Base-by-base conservation (phyloP, 2,888 invertebrate genomes). In the Scelioninae gen. 2 region DNA sequence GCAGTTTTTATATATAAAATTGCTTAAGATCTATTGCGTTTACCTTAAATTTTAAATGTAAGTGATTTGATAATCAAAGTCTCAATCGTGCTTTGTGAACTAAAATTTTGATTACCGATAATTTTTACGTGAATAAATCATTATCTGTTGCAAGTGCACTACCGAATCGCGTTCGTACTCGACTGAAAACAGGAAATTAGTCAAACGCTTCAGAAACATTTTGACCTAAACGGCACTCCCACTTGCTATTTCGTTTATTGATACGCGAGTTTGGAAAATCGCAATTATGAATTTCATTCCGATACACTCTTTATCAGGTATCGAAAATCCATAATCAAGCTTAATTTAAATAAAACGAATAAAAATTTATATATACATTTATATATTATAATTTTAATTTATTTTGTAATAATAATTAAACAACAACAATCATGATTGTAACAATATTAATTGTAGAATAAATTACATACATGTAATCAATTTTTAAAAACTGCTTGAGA, bases 391-490 rank as follows among this genome's bases (percentile, higher is more conserved):
- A 16, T 25, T 64, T 18, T 13, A 71, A 43, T 71, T 71, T 58
- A 64, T 71, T 70, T 53, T 35, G 57, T 53, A 71, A 71, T 70
- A 58, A 57, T 33, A 46, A 71, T 67, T 35, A 31, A 67, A 70
- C 71, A 71, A 74, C 69, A 74, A 74, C 61, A 74, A 74, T 52
- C 67, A 64, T 71, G 25, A 35, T 57, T 19, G 18, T 61, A 69
- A 68, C 68, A 74, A 71, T 60, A 71, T 41, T 68, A 39, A 50
- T 52, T 50, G 46, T 5, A 46, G 7, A 53, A 43, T 60, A 68
- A 60, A 52, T 68, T 68, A 35, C 18, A 63, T n/a, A n/a, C n/a
- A n/a, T n/a, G n/a, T n/a, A n/a, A n/a, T n/a, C n/a, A n/a, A n/a
- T n/a, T n/a, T n/a, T n/a, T n/a, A n/a, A n/a, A n/a, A n/a, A n/a